phyloP scores from a whole-genome alignment of 2,888 invertebrate species.

The Xestobium rufovillosum region DNA sequence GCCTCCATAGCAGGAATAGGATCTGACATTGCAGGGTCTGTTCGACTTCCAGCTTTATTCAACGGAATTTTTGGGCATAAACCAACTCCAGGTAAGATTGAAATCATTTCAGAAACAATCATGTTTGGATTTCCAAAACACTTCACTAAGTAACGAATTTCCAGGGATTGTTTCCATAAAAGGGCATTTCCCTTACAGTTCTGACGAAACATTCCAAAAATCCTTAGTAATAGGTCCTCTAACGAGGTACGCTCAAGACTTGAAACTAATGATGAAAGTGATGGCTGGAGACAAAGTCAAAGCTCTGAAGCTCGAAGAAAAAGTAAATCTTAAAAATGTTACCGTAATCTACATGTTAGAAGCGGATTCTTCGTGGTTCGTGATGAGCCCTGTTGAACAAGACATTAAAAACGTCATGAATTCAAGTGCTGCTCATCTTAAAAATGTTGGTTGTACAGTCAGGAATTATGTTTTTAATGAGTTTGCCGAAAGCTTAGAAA shows the following conservation, averaged over 20 bases:
- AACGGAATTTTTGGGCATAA: constrained; percentile 87
- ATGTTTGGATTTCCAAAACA: not conserved
- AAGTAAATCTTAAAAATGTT: constrained; percentile 36
- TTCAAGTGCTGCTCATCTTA: too few species aligned
- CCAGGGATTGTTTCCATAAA: constrained; percentile 39
- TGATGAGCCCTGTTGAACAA: constrained; percentile 5
- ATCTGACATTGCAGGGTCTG: constrained; percentile 83
- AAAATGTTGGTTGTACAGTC: not conserved
- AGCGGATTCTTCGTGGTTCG: constrained; percentile 3
- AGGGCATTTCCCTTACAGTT: constrained; percentile 54
- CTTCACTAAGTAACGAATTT: constrained; percentile 1
- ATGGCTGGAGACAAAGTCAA: constrained; percentile 48
- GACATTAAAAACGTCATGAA: constrained; percentile 9
- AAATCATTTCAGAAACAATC: not conserved
- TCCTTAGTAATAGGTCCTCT: constrained; percentile 64
- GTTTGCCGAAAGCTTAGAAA: not conserved
- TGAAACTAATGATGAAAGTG: constrained; percentile 57
- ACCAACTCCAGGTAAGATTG: constrained; percentile 57
- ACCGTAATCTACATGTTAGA: constrained; percentile 13
- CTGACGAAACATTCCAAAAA: constrained; percentile 45
- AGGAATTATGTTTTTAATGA: too few species aligned
- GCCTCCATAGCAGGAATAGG: constrained; percentile 72
- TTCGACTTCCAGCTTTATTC: constrained; percentile 76
- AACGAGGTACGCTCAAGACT: constrained; percentile 69
- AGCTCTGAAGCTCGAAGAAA: constrained; percentile 46